A percentile compares a stretch with the other conserved stretches of the same genome.
phyloP scores from a whole-genome alignment of 2,797 vertebrate genomes.

The Gastrophryne carolinensis region DNA sequence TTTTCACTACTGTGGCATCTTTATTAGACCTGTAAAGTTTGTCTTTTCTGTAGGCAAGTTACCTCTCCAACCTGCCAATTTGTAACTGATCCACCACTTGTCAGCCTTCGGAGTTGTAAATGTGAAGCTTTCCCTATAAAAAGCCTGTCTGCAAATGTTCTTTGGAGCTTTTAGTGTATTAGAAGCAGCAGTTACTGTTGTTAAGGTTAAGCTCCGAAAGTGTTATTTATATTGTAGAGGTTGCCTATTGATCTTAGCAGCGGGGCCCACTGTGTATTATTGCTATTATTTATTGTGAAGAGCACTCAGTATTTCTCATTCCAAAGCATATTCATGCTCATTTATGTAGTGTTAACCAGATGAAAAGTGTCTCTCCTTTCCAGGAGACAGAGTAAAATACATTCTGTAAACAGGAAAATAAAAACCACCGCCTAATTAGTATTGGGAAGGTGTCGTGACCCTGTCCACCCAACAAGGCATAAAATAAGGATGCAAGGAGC shows the following conservation, averaged over 20 bases:
- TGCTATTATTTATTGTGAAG: conserved; percentile 20
- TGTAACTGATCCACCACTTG: not conserved
- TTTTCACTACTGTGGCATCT: not conserved
- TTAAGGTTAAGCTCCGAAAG: conserved; percentile 12
- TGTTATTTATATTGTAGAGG: conserved; percentile 30
- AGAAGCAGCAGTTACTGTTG: conserved; percentile 10
- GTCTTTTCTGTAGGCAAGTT: not conserved
- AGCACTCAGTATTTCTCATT: not conserved
- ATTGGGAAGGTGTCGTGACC: not conserved
- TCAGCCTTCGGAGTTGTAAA: not conserved
- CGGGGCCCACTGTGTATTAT: conserved; percentile 16
- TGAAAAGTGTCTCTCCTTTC: conserved; percentile 11
- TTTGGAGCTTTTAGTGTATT: conserved; percentile 18
- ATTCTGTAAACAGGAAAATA: conserved; percentile 9
- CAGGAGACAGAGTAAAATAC: conserved; percentile 1
- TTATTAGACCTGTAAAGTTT: conserved; percentile 12
- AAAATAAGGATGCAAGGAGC: conserved; percentile 4
- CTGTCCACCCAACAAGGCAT: conserved; percentile 20
- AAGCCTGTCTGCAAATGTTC: conserved; percentile 9
- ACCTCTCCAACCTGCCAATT: not conserved
- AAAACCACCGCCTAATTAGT: conserved; percentile 3
- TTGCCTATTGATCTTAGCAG: conserved; percentile 31
- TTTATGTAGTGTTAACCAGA: conserved; percentile 20
- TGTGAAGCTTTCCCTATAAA: conserved; percentile 6
- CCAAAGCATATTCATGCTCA: conserved; percentile 6